Evolutionary conservation across 2,797 vertebrate species (phyloP), one percentile per base, ranked within the genome.

Genomic region (Xenops minutus): DNA sequence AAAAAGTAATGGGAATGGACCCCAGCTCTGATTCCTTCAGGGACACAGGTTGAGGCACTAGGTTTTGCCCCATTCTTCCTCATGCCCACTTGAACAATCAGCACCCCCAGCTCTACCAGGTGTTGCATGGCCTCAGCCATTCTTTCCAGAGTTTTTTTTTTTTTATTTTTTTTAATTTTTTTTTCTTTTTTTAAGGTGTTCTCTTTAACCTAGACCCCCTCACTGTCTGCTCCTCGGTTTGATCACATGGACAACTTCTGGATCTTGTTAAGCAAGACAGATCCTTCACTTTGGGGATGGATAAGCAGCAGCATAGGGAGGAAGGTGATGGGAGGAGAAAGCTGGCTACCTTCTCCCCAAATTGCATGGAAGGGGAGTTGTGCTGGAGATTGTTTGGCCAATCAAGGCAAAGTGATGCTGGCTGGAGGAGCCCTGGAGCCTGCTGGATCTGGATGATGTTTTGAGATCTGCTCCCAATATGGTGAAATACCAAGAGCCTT

Each of bases 71-170:
- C 22, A 34, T 69, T 20, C 26, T 77, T 87, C 24, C 37, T 74
- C n/a, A 14, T 63, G 15, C n/a, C 62, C 46, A 5, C 12, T 91
- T 23, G 21, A 32, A 24, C 0, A 0, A 10, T 36, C 0, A 0
- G 17, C 34, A 30, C 21, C 24, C 29, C 24, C 29, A 2, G 9
- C 54, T 94, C 51, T 88, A 21, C 8, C 27, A 34, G 9, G 11
- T 44, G 14, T 64, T 81, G 22, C 26, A 17, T 15, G 17, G 49
- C 44, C 34, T 61, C 74, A 63, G 27, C 15, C n/a, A 54, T 44
- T 41, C 32, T 79, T 63, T 23, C 14, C 7, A 18, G 0, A 0
- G 2, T 44, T 44, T 3, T 3, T 61, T 82, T 62, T 21, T 12
- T 16, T 14, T 18, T 20, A 29, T 74, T 30, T 52, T 52, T 19